Percentiles rank a stretch among this genome's conserved stretches.
Evolutionary conservation across 2,888 invertebrate genomes (phyloP).

Genomic region (Eueremaeus valkanovi): DNA sequence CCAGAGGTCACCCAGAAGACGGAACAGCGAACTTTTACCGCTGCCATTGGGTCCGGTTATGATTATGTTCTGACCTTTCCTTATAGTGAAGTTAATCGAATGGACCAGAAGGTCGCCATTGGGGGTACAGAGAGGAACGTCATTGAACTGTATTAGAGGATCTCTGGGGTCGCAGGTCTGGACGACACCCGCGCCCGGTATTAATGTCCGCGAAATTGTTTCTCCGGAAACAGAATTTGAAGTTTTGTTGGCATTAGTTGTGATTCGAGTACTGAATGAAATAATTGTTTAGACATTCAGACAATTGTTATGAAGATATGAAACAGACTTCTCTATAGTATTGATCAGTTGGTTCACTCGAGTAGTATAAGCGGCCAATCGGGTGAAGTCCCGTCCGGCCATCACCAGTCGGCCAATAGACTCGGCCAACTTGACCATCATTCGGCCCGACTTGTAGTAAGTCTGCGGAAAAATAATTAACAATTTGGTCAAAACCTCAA

Average conservation of each 20-base stretch:
- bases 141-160: slow-evolving; percentile 63
- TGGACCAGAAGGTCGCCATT: slow-evolving; percentile 91
- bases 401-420: slow-evolving; percentile 91
- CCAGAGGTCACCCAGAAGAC: slow-evolving; percentile 95
- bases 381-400: slow-evolving; percentile 61
- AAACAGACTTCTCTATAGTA: slow-evolving; percentile 65
- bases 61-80: slow-evolving; percentile 41
- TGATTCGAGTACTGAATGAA: background rate
- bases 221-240: background rate
- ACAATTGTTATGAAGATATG: slow-evolving; percentile 45
- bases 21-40: slow-evolving; percentile 94
- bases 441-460: slow-evolving; percentile 94
- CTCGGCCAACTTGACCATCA: slow-evolving; percentile 93
- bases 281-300: background rate
- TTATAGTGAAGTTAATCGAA: slow-evolving; percentile 76
- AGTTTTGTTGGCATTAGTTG: no score
- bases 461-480: slow-evolving; percentile 59
- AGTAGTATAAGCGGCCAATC: slow-evolving; percentile 41
- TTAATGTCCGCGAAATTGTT: background rate
- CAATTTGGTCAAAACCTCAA: background rate
- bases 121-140: slow-evolving; percentile 92
- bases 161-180: slow-evolving; percentile 37
- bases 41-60: slow-evolving; percentile 81
- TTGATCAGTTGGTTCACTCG: slow-evolving; percentile 75
- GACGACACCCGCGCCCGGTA: slow-evolving; percentile 36